Conservation (phyloP, 2,113 vertebrate genomes). For the Antigone vipio region DNA sequence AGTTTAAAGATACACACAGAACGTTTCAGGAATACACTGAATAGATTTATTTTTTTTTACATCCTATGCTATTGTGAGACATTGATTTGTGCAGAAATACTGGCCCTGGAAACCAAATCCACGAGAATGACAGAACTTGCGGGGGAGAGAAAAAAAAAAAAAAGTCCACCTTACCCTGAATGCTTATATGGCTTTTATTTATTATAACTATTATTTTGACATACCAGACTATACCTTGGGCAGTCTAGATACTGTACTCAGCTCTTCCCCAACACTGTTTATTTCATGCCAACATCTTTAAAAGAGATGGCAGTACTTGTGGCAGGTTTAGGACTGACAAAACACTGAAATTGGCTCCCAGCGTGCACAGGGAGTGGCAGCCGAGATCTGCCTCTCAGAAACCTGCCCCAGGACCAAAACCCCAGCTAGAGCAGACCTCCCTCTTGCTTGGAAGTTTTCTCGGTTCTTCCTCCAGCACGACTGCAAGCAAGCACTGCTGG, state of each 20-base stretch:
- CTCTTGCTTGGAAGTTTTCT: not conserved
- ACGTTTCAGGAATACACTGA: not conserved
- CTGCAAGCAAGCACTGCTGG: not conserved
- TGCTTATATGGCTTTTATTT: not conserved
- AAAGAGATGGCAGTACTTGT: not conserved
- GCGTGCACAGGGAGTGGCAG: not conserved
- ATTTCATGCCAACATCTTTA: not conserved
- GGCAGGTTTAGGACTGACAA: not conserved
- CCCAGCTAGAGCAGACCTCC: not conserved
- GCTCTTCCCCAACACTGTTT: not conserved
- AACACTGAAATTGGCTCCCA: not conserved
- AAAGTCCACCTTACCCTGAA: not conserved
- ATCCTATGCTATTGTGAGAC: not conserved
- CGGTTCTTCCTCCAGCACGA: not conserved
- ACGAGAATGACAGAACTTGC: rapidly evolving
- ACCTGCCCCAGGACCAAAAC: not conserved
- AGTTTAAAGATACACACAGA: not conserved
- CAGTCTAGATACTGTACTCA: not conserved
- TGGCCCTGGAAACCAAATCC: not conserved
- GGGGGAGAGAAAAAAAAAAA: not conserved
- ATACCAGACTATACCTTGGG: not conserved
- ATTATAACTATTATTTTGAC: not conserved
- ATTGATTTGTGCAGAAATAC: not conserved
- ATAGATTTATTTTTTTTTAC: not conserved
- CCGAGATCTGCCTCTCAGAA: not conserved